phyloP scores from a whole-genome alignment of 1,140 invertebrate genomes.

The Drosophila guanche region DNA sequence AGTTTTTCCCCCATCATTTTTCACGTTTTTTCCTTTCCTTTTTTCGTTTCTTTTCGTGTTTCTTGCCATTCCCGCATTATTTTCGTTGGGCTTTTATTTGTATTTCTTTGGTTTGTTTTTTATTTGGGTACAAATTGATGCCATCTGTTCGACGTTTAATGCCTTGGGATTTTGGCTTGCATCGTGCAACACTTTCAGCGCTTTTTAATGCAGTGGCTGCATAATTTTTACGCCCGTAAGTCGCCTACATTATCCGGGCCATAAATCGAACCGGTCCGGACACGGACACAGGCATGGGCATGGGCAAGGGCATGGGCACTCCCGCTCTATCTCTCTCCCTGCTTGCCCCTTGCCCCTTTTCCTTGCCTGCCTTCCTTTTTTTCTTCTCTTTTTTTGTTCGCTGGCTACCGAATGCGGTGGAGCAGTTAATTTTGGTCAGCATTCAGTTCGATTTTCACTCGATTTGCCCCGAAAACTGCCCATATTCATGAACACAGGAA shows the following conservation, averaged over 20 bases:
- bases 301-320: not conserved
- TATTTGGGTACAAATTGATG: constrained; percentile 70
- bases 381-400: not conserved
- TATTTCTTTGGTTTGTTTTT: constrained; percentile 9
- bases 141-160: constrained; percentile 75
- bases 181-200: constrained; percentile 53
- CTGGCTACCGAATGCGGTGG: constrained; percentile 37
- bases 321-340: not conserved
- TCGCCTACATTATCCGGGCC: constrained; percentile 76
- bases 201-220: constrained; percentile 77
- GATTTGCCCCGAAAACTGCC: constrained; percentile 40
- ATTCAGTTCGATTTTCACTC: constrained; percentile 65
- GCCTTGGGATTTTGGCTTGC: constrained; percentile 32
- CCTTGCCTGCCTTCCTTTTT: not conserved
- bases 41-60: constrained; percentile 6
- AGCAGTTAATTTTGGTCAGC: constrained; percentile 70
- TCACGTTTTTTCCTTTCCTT: not conserved
- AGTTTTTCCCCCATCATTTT: not conserved
- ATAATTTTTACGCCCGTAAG: constrained; percentile 75
- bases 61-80: not conserved
- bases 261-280: constrained; percentile 54
- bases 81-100: not conserved
- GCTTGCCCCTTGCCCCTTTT: not conserved
- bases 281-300: no score
- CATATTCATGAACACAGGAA: not conserved